Percentiles rank a stretch among this genome's conserved stretches.
Evolutionary conservation across 2,888 invertebrate species (phyloP).

Genomic region (Hypomecis atomaria): DNA sequence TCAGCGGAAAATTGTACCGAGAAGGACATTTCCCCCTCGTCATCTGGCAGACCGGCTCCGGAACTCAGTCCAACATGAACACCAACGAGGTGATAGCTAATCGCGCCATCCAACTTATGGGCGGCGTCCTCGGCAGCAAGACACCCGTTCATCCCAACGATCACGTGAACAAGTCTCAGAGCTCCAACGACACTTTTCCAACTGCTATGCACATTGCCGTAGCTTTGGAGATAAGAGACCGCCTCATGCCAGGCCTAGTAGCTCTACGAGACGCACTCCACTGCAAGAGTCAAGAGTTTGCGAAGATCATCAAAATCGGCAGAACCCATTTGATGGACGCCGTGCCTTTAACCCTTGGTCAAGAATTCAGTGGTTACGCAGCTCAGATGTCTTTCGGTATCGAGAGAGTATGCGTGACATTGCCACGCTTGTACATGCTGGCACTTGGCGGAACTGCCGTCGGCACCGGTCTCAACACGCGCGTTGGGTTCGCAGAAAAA

Average conservation of each 20-base stretch:
- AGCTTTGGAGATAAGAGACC: constrained; percentile 92
- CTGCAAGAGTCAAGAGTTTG: constrained; percentile 88
- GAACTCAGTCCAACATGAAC: constrained; percentile 99
- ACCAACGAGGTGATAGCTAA: constrained; percentile 98
- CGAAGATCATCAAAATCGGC: constrained; percentile 98
- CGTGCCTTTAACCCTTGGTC: constrained; percentile 97
- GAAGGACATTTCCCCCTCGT: constrained; percentile 98
- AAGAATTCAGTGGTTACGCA: constrained; percentile 98
- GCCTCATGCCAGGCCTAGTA: constrained; percentile 92
- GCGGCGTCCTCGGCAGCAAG: constrained; percentile 96
- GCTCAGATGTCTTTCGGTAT: constrained; percentile 94
- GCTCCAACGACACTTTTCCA: constrained; percentile 99
- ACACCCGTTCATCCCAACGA: constrained; percentile 99
- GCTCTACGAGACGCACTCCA: constrained; percentile 92
- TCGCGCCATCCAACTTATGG: constrained; percentile 94
- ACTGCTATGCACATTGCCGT: constrained; percentile 99
- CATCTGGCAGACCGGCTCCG: constrained; percentile 99
- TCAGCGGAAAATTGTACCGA: constrained; percentile 93
- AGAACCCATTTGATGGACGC: constrained; percentile 96
- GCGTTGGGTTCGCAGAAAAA: constrained; percentile 97
- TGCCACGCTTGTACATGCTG: constrained; percentile 94
- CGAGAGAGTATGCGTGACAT: constrained; percentile 91
- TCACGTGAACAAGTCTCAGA: constrained; percentile 99
- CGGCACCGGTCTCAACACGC: constrained; percentile 98
- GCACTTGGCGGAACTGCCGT: constrained; percentile 99